Base-by-base conservation (phyloP, 2,113 vertebrate species). In the Myrmophylax atrothorax region DNA sequence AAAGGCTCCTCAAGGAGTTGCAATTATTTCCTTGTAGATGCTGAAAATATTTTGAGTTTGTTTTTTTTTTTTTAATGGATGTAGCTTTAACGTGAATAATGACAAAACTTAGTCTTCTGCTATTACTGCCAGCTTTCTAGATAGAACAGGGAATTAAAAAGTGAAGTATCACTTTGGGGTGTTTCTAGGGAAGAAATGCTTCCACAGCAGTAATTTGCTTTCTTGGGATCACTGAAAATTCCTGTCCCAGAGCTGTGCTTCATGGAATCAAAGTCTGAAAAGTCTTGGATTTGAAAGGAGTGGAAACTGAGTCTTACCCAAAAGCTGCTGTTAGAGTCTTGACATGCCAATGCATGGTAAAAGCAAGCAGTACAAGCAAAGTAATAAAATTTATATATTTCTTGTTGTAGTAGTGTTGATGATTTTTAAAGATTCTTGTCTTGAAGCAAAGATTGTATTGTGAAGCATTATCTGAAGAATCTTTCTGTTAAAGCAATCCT, bases 1-100 rank as follows among this genome's bases (percentile, higher is more conserved):
- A 56, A 49, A 52, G 55, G 22, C 23, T 88, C 63, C 83, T 90
- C 52, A 70, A 91, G 42, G 96, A 91, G 35, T 50, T 94, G 42
- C 56, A 87, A 10, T 66, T 67, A 25, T 74, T 93, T 84, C 84
- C 79, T 24, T 84, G 76, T n/a, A 83, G 38, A 68, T 0, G 2
- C 79, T 80, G 44, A 44, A 92, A 89, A 53, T 78, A 31, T 40
- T 90, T 78, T 53, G 70, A 15, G 47, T 23, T 15, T 20, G 12
- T 23, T 60, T 67, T 66, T n/a, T 12, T 58, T 33, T 58, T 73
- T 84, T 68, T 24, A 50, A 40, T 53, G 52, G 28, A 42, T 90
- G 47, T 33, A 49, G 19, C 20, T 92, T 49, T 82, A 31, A 69
- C 47, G 46, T 87, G 49, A 92, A 77, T n/a, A 42, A 79, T 86